Evolutionary conservation across 2,888 invertebrate genomes (phyloP).

Genomic region (Chesias legatella): DNA sequence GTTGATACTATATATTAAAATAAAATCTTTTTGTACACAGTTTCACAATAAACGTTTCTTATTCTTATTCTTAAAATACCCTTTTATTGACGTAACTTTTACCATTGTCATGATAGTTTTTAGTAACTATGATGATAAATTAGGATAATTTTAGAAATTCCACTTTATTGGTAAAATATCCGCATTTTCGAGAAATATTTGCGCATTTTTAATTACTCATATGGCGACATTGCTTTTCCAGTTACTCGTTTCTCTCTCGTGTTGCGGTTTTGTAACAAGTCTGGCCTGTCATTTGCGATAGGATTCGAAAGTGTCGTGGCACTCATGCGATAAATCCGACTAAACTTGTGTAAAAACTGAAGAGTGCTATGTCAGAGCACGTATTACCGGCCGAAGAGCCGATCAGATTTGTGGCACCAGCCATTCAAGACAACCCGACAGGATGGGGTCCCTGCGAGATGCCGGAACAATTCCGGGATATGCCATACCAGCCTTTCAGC

Average conservation of each 20-base stretch:
- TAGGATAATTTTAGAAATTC: too few relatives aligned
- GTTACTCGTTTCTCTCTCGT: neutral
- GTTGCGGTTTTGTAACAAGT: neutral
- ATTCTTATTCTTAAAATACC: too few relatives aligned
- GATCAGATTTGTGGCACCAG: slow-evolving; percentile 85
- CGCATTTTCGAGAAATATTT: too few relatives aligned
- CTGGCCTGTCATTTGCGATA: slow-evolving; percentile 1
- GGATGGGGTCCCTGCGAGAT: slow-evolving; percentile 99
- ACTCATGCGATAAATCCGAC: slow-evolving; percentile 31
- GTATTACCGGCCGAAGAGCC: slow-evolving; percentile 80
- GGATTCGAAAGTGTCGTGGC: slow-evolving; percentile 56
- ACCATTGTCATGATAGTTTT: too few relatives aligned
- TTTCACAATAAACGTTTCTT: too few relatives aligned
- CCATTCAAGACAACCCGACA: slow-evolving; percentile 90
- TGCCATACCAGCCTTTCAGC: slow-evolving; percentile 99
- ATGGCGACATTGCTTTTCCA: neutral
- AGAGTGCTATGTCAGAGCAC: slow-evolving; percentile 67
- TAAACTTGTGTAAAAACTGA: slow-evolving; percentile 10
- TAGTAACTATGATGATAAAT: too few relatives aligned
- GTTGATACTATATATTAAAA: too few relatives aligned
- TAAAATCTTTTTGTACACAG: too few relatives aligned
- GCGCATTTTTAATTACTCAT: too few relatives aligned
- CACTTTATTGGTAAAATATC: too few relatives aligned
- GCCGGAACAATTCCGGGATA: slow-evolving; percentile 95
- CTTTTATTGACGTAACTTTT: too few relatives aligned